Evolutionary conservation across 2,113 vertebrate genomes (phyloP), one percentile per base, ranked within the genome.

Genomic region (Holacanthus passer): DNA sequence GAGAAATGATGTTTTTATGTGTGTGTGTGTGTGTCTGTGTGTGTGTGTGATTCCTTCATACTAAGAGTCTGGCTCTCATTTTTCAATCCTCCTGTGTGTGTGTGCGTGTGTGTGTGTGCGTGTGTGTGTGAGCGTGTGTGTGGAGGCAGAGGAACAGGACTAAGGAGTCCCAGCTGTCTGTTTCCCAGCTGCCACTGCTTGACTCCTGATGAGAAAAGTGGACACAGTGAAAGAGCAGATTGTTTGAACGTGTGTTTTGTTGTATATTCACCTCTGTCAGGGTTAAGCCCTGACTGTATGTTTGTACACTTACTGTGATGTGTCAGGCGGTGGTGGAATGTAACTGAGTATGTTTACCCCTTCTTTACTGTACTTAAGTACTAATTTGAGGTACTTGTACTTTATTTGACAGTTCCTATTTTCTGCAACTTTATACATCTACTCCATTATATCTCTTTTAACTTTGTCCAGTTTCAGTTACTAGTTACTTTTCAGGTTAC

Each of bases 131-230:
- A 43, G 63, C 10, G 56, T 64, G 63, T 53, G 79, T 20, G 31
- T 3, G 1, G 2, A 65, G 27, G 71, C 55, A 75, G 35, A 82
- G 72, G 19, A 90, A 73, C 78, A 50, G 41, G 52, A 81, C 79
- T 79, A 79, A 81, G 72, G 41, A 79, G 68, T 73, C 74, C 70
- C 89, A 90, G 88, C 83, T 81, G 87, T 89, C 69, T 84, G 27
- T 72, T 79, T 80, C 76, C 73, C 76, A 88, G 76, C 84, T 81
- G 80, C 87, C 72, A 52, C 66, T 32, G 47, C 73, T 59, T 29
- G 55, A 73, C 43, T 55, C 64, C 20, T 52, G 67, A 55, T 41
- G 48, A 62, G 10, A 45, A 43, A 87, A 82, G 56, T 76, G 74
- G 66, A 68, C 80, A 43, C 32, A 71, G 58, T 63, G 24, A 82